These are phyloP conservation scores for Sphyrna mokarran DNA, from an alignment of 2,113 vertebrate species.

Conservation along the genomic window DNA sequence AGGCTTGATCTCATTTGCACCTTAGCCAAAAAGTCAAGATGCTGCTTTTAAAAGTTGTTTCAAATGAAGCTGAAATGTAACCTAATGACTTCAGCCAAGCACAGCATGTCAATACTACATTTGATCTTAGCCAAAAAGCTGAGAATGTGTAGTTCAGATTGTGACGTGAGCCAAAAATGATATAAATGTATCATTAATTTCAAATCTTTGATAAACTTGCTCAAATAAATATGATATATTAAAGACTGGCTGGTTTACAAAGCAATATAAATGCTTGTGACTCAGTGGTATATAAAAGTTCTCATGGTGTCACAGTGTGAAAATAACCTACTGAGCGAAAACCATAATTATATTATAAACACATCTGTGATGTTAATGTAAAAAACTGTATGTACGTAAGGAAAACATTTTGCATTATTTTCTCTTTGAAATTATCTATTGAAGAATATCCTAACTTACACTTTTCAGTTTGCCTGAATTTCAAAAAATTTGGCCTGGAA, in stretches of 20 bases:
- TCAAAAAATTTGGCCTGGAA: not conserved
- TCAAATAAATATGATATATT: not conserved
- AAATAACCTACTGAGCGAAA: not conserved
- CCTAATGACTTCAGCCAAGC: too few relatives aligned
- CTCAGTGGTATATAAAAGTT: not conserved
- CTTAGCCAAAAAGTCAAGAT: too few relatives aligned
- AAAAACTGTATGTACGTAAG: not conserved
- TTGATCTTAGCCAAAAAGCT: too few relatives aligned
- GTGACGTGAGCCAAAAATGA: not conserved
- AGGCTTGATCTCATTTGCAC: too few relatives aligned
- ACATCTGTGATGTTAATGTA: not conserved
- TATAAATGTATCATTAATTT: not conserved
- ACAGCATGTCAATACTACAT: too few relatives aligned
- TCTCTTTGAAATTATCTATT: not conserved
- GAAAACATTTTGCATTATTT: not conserved
- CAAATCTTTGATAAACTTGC: not conserved
- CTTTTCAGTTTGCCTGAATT: not conserved
- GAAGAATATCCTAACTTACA: not conserved
- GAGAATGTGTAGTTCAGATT: not conserved
- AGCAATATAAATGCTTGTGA: not conserved
- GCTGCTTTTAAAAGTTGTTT: too few relatives aligned
- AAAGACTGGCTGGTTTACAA: not conserved
- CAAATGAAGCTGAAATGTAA: too few relatives aligned
- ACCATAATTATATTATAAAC: not conserved
- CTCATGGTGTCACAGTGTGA: not conserved